phyloP scores from a whole-genome alignment of 2,797 vertebrate genomes.

The Sebastes trivittatus region DNA sequence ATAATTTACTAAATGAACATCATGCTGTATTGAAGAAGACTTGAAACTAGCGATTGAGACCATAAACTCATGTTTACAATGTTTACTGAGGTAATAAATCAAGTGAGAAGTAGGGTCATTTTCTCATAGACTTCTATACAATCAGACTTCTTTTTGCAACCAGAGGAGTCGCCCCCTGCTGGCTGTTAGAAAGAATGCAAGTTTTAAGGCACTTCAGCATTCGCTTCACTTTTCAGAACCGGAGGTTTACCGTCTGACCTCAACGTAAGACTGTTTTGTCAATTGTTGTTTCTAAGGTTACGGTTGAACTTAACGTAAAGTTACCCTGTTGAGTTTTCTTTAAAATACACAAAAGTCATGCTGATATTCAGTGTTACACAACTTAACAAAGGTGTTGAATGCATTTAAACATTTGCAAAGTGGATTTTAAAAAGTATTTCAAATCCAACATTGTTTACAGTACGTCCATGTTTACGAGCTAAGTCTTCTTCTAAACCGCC shows the following conservation, averaged over 20 bases:
- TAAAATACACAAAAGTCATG: background rate
- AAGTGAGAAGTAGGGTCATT: accelerated
- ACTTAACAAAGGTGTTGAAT: background rate
- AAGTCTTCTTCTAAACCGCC: background rate
- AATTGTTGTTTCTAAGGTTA: background rate
- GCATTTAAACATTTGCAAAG: background rate
- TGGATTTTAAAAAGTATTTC: background rate
- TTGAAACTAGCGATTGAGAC: no score
- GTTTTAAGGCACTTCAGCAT: no score
- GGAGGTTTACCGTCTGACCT: accelerated
- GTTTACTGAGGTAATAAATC: no score
- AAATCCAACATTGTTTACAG: background rate
- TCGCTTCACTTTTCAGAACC: accelerated
- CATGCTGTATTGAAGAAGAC: no score
- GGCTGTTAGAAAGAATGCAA: accelerated
- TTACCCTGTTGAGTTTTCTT: background rate
- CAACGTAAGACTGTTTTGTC: background rate
- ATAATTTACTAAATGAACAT: no score
- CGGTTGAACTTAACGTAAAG: background rate
- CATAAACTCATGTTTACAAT: no score
- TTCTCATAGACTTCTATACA: no score
- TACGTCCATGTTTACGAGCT: background rate
- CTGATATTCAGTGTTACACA: background rate
- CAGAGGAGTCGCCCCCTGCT: no score
- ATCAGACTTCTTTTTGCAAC: no score